Percentiles rank a stretch among this genome's conserved stretches.
Evolutionary conservation across 35 echinoderm and acorn worm species (phyloP).

Genomic region (Heliocidaris erythrogramma): DNA sequence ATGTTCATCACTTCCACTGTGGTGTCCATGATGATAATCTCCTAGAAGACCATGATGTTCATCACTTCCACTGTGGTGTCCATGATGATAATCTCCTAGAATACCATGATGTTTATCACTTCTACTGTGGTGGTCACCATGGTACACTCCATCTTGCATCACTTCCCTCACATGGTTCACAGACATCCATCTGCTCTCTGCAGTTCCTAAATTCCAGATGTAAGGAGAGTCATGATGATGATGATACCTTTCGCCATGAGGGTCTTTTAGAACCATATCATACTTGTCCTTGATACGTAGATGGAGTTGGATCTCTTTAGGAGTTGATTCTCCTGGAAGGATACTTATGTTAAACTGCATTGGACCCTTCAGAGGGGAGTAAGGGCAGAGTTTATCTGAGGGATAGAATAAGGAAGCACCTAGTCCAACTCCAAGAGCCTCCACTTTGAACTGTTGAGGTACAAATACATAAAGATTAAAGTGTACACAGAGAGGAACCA

Average conservation of each 20-base stretch:
- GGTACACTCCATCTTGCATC: neutral
- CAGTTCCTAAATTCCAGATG: constrained; percentile 12
- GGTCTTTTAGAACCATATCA: constrained; percentile 27
- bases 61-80: constrained; percentile 31
- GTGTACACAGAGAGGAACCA: too few species aligned
- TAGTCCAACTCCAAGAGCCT: constrained; percentile 7
- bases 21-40: constrained; percentile 23
- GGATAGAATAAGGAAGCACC: neutral
- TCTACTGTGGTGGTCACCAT: neutral
- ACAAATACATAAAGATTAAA: neutral
- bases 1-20: constrained; percentile 38
- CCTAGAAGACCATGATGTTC: constrained; percentile 35
- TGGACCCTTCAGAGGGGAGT: neutral
- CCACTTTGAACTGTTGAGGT: neutral
- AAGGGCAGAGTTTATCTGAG: constrained; percentile 13
- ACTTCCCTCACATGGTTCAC: neutral
- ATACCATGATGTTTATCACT: constrained; percentile 23
- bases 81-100: constrained; percentile 34
- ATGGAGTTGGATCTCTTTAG: constrained; percentile 43
- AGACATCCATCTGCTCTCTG: constrained; percentile 38
- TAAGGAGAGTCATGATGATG: constrained; percentile 20
- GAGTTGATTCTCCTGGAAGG: constrained; percentile 15
- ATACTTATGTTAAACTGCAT: constrained; percentile 49
- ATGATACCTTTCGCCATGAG: neutral
- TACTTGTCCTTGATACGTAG: constrained; percentile 25